phyloP scores from a whole-genome alignment of 2,797 vertebrate genomes.

The Pangasius mekongensis region DNA sequence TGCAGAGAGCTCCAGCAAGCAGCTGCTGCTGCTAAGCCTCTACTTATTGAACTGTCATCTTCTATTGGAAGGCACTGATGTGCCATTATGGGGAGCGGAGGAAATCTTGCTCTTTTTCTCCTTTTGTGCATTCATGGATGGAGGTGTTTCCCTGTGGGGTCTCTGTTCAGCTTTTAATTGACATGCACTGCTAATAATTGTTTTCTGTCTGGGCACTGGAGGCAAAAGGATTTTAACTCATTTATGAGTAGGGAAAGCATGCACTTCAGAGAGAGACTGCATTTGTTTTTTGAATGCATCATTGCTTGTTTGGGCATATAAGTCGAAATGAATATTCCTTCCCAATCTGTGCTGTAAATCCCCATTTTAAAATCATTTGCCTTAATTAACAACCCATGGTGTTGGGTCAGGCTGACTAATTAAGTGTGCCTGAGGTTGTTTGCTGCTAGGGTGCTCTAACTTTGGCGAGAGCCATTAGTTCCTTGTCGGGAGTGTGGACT shows the following conservation, averaged over 20 bases:
- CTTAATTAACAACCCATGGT: neutral
- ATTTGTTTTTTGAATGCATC: slow-evolving; percentile 1
- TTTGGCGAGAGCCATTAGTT: neutral
- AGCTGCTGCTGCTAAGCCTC: slow-evolving; percentile 32
- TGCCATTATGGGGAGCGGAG: slow-evolving; percentile 24
- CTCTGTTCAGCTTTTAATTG: slow-evolving; percentile 27
- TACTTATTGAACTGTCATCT: slow-evolving; percentile 50
- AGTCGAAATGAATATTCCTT: neutral
- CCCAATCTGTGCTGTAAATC: neutral
- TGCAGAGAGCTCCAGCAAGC: slow-evolving; percentile 23
- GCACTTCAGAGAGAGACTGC: neutral
- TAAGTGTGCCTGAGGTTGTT: slow-evolving; percentile 3
- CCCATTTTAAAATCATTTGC: neutral
- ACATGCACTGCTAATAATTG: slow-evolving; percentile 31
- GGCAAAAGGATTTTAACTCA: slow-evolving; percentile 7
- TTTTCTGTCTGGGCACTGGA: slow-evolving; percentile 20
- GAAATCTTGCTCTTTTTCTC: slow-evolving; percentile 29
- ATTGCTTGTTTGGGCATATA: neutral
- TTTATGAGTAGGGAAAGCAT: neutral
- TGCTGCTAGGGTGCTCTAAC: neutral
- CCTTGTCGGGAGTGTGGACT: neutral
- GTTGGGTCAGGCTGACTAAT: slow-evolving; percentile 14
- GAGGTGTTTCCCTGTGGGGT: slow-evolving; percentile 21
- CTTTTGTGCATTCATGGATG: neutral
- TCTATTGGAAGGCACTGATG: slow-evolving; percentile 28